phyloP scores from a whole-genome alignment of 2,113 vertebrate species.

The Turdus rufiventris region DNA sequence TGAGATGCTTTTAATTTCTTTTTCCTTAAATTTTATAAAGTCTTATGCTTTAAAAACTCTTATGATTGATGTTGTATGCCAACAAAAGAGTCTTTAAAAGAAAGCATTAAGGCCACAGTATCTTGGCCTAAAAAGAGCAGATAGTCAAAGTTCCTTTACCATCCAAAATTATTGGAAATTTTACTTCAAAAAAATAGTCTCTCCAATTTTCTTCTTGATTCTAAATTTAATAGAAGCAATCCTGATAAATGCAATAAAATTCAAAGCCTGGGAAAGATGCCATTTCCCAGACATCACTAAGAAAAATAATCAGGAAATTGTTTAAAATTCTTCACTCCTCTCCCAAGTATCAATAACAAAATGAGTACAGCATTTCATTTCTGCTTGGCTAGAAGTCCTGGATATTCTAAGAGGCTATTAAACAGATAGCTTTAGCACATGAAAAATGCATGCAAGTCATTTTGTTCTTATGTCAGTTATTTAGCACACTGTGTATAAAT shows the following conservation, averaged over 20 bases:
- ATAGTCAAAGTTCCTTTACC: neutral
- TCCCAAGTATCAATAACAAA: conserved; percentile 11
- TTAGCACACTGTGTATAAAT: conserved; percentile 26
- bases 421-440: neutral
- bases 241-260: neutral
- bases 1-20: neutral
- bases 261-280: neutral
- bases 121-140: neutral
- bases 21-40: neutral
- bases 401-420: neutral
- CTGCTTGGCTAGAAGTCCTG: neutral
- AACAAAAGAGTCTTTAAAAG: neutral
- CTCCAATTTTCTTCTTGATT: neutral
- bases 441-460: neutral
- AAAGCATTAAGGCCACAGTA: neutral
- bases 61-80: neutral
- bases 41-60: neutral
- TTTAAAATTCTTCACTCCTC: neutral
- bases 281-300: neutral
- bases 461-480: conserved; percentile 41
- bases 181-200: neutral
- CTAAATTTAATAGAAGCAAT: neutral
- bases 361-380: conserved; percentile 34
- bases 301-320: neutral
- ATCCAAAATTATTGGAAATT: neutral